Evolutionary conservation across 2,113 vertebrate species (phyloP), one percentile per base, ranked within the genome.

Genomic region (Serinus canaria): DNA sequence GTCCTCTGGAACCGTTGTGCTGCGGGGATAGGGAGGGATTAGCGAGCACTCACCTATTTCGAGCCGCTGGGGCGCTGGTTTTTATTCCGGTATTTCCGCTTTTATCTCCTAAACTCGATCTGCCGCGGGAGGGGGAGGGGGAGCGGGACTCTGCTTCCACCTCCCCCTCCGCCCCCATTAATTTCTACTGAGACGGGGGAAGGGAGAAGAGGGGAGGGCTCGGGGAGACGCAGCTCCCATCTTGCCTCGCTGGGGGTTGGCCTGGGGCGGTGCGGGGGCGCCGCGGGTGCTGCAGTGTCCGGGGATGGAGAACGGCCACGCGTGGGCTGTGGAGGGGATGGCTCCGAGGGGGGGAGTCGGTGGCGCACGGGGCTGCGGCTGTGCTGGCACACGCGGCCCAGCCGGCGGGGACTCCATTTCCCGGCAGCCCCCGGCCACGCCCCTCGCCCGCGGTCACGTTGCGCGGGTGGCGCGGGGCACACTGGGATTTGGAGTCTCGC

Each of bases 61-160:
- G 9, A 4, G 50, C 2, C 2, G 1, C 8, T 20, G 15, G 7
- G 5, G 10, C 21, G 7, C 0, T 27, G 2, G 11, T 39, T 23
- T 23, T 10, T 3, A 2, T 8, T 4, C 1, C 0, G 7, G 2
- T 1, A 0, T 31, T 20, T 13, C 13, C 2, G 0, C 2, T 1
- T 7, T 21, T 33, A 5, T 6, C 0, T 20, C 2, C 0, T 24
- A 0, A 27, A 7, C 4, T 5, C 0, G 6, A 1, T 35, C 1
- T 25, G 10, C 35, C 7, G 66, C n/a, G 41, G 24, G 13, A 43
- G 53, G 37, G 25, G 79, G 44, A 17, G 44, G 28, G 35, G 22
- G 33, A 43, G 13, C 35, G 9, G 1, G 0, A 3, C 4, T 43
- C 11, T 0, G 13, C 17, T 50, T 43, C 39, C 39, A 20, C 2